Conservation (phyloP, 2,888 invertebrate genomes). For the Strigamia transsilvanica region DNA sequence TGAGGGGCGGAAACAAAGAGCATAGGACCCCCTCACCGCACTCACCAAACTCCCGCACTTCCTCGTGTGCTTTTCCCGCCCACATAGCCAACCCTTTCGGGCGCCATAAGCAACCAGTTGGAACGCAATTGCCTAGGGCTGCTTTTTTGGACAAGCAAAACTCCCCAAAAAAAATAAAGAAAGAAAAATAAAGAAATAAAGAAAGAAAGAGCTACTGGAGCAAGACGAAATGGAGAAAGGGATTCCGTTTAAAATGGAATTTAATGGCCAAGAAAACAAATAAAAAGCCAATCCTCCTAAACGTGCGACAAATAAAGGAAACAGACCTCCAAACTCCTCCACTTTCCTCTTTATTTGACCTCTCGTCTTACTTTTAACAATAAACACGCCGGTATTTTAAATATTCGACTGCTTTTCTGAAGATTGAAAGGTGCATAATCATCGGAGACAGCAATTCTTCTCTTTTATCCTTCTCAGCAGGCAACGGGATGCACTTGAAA, state of each 20-base stretch:
- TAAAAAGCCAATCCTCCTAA: neutral
- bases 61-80: constrained; percentile 15
- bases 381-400: neutral
- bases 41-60: constrained; percentile 30
- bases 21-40: neutral
- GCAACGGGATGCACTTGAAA: constrained; percentile 26
- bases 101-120: neutral
- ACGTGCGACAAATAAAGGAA: neutral
- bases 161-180: neutral
- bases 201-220: neutral
- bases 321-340: neutral
- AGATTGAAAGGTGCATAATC: constrained; percentile 25
- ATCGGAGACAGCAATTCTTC: neutral
- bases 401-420: neutral
- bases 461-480: constrained; percentile 19
- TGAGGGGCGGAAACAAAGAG: constrained; percentile 19
- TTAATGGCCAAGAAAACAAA: constrained; percentile 24
- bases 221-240: constrained; percentile 8
- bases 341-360: neutral
- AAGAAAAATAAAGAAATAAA: neutral
- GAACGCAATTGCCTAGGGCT: constrained; percentile 14
- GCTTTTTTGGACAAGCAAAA: neutral
- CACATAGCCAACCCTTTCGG: constrained; percentile 30
- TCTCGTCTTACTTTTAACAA: neutral
- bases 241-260: neutral